Evolutionary conservation across 2,888 invertebrate species (phyloP), one percentile per base, ranked within the genome.

Genomic region (Rhorus exstirpatorius): DNA sequence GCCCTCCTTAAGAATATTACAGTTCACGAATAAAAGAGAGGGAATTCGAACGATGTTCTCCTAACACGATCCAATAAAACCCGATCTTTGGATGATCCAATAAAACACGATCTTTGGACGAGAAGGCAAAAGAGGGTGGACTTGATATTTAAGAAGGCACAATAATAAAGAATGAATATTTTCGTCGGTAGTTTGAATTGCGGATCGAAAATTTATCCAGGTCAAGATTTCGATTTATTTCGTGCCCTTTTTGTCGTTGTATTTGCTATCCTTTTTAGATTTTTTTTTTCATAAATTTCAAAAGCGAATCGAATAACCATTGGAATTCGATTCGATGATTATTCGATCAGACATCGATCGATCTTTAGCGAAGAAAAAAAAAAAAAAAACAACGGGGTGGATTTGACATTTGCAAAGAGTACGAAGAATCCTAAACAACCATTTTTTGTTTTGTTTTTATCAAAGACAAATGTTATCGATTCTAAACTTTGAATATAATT

Each of bases 1-100:
- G 60, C 46, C 67, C 58, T 65, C 10, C 46, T 35, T 10, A 17
- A 14, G 35, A 51, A 67, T 67, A 67, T 67, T 67, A 51, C 38
- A 35, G 55, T 60, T 26, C 67, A 24, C 38, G 26, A 44, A 41
- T 41, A 44, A 44, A 46, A 10, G n/a, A 55, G 26, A 26, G 24
- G 67, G 8, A 41, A 46, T 53, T 44, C 70, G 51, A 75, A 65
- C 38, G 19, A 14, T 7, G 12, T 31, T 17, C 8, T 19, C 26
- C 24, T 60, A n/a, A n/a, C n/a, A 7, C 12, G 12, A n/a, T 61
- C 17, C 1, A 26, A 38, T 3, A 21, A 14, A 51, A 51, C 46
- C 53, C 44, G 44, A 55, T 35, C 68, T n/a, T n/a, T n/a, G n/a
- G n/a, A n/a, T n/a, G n/a, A n/a, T n/a, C n/a, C n/a, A n/a, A n/a